Evolutionary conservation across 2,113 vertebrate species (phyloP).

Genomic region (Crotalus tigris): DNA sequence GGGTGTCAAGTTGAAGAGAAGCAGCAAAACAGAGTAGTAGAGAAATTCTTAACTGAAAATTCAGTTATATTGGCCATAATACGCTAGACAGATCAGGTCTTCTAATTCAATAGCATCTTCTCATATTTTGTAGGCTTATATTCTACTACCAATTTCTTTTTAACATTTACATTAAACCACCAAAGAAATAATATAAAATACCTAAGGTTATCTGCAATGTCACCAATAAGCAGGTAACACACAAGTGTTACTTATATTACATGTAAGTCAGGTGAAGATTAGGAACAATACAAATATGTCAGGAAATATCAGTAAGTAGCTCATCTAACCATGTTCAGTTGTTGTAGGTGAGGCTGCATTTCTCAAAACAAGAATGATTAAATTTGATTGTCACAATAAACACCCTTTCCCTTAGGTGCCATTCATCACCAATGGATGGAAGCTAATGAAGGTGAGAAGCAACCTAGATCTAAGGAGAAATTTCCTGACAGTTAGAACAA

Average conservation of each 20-base stretch:
- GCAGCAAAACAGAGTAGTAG: not conserved
- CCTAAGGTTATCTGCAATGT: not conserved
- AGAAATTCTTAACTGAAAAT: not conserved
- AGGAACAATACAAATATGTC: not conserved
- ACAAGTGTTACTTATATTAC: not conserved
- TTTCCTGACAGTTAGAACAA: not conserved
- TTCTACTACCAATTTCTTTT: not conserved
- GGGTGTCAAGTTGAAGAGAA: not conserved
- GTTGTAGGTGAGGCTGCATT: not conserved
- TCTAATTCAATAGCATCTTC: not conserved
- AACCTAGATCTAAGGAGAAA: not conserved
- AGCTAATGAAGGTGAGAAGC: not conserved
- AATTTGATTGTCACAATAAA: not conserved
- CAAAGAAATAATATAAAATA: not conserved
- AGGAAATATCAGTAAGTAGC: not conserved
- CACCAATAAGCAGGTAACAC: not conserved
- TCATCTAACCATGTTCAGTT: not conserved
- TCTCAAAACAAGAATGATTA: not conserved
- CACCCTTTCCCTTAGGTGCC: not conserved
- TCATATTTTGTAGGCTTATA: not conserved
- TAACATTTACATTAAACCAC: not conserved
- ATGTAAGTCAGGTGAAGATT: not conserved
- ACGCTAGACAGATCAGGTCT: not conserved
- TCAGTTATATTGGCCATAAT: not conserved
- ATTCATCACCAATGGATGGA: not conserved